These are phyloP conservation scores for Planococcus citri DNA, from an alignment of 1,140 invertebrate genomes.

Conservation along the genomic window DNA sequence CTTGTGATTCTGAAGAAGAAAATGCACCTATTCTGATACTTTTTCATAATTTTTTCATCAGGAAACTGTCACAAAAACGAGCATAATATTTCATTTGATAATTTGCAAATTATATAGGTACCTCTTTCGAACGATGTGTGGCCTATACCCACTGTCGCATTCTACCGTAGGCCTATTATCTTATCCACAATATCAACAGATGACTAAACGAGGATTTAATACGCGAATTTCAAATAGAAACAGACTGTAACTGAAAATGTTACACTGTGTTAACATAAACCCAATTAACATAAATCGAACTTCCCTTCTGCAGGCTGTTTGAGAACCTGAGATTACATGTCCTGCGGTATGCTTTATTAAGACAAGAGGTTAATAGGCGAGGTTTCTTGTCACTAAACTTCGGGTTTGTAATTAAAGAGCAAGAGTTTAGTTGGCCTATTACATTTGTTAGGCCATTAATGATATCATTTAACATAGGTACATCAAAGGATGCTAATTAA, in stretches of 20 bases:
- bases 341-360: conserved; percentile 10
- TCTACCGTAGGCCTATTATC: too few species aligned
- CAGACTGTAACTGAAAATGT: background rate
- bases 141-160: too few species aligned
- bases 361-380: conserved; percentile 6
- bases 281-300: conserved; percentile 17
- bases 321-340: conserved; percentile 18
- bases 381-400: conserved; percentile 2
- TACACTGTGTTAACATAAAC: conserved; percentile 14
- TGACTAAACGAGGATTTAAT: conserved; percentile 17
- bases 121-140: too few species aligned
- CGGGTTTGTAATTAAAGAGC: background rate
- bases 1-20: too few species aligned
- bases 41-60: too few species aligned
- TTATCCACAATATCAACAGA: conserved; percentile 5
- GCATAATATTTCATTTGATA: too few species aligned
- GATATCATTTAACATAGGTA: conserved; percentile 4
- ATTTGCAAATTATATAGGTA: too few species aligned
- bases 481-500: conserved; percentile 3
- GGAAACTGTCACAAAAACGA: too few species aligned
- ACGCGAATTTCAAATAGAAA: conserved; percentile 2
- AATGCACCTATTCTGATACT: too few species aligned
- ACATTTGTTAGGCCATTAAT: conserved; percentile 3
- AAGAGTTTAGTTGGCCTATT: conserved; percentile 3
- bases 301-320: background rate